Percentiles rank a stretch among this genome's conserved stretches.
phyloP scores from a whole-genome alignment of 2,888 invertebrate genomes.

The Nymphalis polychloros region DNA sequence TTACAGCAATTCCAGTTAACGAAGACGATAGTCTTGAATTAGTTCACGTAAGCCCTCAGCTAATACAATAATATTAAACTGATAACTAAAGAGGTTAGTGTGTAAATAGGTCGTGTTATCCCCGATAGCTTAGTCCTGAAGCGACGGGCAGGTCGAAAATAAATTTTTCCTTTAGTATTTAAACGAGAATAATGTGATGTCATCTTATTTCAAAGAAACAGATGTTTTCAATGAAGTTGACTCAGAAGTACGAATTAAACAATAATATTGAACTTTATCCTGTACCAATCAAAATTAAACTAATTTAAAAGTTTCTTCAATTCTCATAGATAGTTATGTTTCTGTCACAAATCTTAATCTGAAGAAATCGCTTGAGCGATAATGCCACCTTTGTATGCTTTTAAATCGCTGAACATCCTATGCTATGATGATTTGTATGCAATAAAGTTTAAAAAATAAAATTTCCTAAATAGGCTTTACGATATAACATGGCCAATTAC shows the following conservation, averaged over 20 bases:
- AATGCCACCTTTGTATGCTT: no score
- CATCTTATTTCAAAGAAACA: constrained; percentile 59
- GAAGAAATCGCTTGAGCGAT: no score
- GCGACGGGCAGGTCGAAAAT: constrained; percentile 15
- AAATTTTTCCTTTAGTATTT: constrained; percentile 25
- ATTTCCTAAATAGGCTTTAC: no score
- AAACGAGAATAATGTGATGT: constrained; percentile 40
- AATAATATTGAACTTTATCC: background rate
- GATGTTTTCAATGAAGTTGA: constrained; percentile 43
- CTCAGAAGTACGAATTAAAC: background rate
- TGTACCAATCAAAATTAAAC: background rate
- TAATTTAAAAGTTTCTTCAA: background rate
- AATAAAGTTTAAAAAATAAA: no score
- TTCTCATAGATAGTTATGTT: no score
- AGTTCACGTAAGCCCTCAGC: background rate
- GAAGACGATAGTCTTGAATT: background rate
- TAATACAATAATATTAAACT: background rate
- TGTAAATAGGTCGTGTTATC: constrained; percentile 21
- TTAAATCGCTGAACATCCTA: no score
- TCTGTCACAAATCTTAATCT: no score
- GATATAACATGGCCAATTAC: no score
- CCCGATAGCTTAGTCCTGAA: constrained; percentile 15
- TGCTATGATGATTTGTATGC: no score
- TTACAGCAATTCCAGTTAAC: background rate
- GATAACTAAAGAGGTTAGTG: constrained; percentile 23